Percentiles rank a stretch among this genome's conserved stretches.
phyloP scores from a whole-genome alignment of 2,888 invertebrate genomes.

The Hirtodrosophila cameraria region DNA sequence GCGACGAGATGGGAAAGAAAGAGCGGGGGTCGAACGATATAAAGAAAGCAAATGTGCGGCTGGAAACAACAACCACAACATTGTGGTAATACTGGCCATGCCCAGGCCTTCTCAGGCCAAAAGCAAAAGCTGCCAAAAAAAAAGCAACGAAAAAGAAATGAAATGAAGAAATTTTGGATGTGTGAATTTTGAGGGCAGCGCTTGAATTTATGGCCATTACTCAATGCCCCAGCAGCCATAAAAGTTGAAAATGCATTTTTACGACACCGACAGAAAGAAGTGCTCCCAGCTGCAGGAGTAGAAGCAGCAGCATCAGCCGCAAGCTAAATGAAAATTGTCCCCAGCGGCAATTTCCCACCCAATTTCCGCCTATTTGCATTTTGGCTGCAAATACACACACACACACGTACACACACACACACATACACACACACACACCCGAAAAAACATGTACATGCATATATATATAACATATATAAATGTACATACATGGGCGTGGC shows the following conservation, averaged over 20 bases:
- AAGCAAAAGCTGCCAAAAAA: constrained; percentile 13
- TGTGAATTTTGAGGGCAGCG: constrained; percentile 27
- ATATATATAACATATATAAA: neutral
- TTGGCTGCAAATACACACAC: constrained; percentile 2
- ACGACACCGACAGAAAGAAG: constrained; percentile 45
- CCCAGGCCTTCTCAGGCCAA: neutral
- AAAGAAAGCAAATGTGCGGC: constrained; percentile 2
- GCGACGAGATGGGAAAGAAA: too few relatives aligned
- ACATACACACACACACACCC: constrained; percentile 2
- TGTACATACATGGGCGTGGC: constrained; percentile 55
- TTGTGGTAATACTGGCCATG: constrained; percentile 29
- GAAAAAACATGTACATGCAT: neutral
- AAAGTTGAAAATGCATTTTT: constrained; percentile 68
- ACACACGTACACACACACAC: constrained; percentile 2
- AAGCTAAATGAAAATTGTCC: constrained; percentile 47
- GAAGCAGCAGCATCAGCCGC: constrained; percentile 16
- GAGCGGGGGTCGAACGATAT: neutral
- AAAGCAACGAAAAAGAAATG: neutral
- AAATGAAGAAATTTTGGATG: constrained; percentile 18
- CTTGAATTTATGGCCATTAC: constrained; percentile 65
- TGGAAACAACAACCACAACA: constrained; percentile 36
- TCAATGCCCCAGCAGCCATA: constrained; percentile 61
- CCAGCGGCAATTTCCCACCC: constrained; percentile 28
- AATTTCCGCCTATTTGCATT: constrained; percentile 32
- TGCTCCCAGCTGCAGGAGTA: constrained; percentile 9